Percentiles rank a stretch among this genome's conserved stretches.
Conservation (phyloP, 2,113 vertebrate genomes). For the Speoplatyrhinus poulsoni region DNA sequence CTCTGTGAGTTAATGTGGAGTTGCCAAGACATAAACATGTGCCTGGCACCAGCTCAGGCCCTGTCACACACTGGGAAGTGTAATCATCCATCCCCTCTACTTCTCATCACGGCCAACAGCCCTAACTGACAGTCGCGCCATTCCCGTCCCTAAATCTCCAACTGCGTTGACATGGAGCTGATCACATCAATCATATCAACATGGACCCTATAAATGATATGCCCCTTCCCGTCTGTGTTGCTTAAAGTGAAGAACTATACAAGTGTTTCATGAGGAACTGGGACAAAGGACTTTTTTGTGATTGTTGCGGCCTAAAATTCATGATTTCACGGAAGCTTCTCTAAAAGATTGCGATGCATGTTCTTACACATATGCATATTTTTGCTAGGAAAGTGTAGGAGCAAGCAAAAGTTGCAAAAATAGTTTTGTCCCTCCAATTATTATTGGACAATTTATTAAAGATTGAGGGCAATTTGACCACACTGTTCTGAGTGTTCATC, state of each 20-base stretch:
- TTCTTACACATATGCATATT: no score
- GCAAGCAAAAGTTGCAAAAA: no score
- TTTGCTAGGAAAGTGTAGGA: no score
- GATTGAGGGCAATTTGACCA: no score
- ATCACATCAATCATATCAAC: background rate
- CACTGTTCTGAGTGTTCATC: no score
- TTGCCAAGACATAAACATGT: slow-evolving; percentile 3
- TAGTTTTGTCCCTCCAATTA: no score
- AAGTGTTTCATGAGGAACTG: background rate
- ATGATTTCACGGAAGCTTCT: no score
- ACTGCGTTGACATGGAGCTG: background rate
- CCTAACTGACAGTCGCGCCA: background rate
- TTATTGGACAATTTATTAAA: no score
- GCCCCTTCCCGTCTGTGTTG: background rate
- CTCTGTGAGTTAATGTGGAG: slow-evolving; percentile 22
- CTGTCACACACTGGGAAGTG: slow-evolving; percentile 7
- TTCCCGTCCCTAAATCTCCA: background rate
- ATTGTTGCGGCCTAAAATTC: no score
- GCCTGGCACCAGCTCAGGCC: slow-evolving; percentile 6
- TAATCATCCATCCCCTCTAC: background rate
- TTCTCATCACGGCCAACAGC: background rate
- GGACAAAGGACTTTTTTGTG: background rate
- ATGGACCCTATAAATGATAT: background rate
- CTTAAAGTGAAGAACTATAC: background rate
- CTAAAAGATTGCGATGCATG: no score